These are phyloP conservation scores for Sarcophaga rosellei DNA, from an alignment of 2,888 invertebrate genomes.

Conservation along the genomic window DNA sequence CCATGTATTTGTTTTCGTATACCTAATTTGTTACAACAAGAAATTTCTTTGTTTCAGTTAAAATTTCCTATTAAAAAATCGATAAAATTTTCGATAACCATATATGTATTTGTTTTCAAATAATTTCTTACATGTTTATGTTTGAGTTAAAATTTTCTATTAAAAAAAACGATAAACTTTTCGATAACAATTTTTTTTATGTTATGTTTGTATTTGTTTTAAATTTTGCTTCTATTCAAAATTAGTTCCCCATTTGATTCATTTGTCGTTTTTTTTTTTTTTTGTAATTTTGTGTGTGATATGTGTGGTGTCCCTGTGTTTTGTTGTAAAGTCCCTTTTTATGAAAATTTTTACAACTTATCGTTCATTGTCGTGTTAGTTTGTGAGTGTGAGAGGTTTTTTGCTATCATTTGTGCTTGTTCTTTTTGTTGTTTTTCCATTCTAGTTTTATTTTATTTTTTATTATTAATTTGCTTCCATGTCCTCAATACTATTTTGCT, in stretches of 20 bases:
- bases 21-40: too few species aligned
- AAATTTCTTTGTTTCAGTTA: too few species aligned
- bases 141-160: too few species aligned
- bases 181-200: too few species aligned
- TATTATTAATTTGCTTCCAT: slow-evolving; percentile 64
- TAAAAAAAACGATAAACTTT: too few species aligned
- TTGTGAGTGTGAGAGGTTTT: background rate
- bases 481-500: slow-evolving; percentile 53
- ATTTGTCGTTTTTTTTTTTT: background rate
- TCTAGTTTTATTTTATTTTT: slow-evolving; percentile 32
- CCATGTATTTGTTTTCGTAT: too few species aligned
- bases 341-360: background rate
- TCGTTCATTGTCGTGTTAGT: background rate
- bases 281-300: background rate
- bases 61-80: too few species aligned
- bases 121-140: too few species aligned
- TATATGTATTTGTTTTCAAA: too few species aligned
- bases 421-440: slow-evolving; percentile 7
- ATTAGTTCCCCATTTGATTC: background rate
- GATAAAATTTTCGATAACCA: too few species aligned
- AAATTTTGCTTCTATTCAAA: too few species aligned
- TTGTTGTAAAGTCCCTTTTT: slow-evolving; percentile 8
- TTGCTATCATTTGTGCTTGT: background rate
- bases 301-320: background rate
- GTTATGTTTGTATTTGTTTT: too few species aligned